Base-by-base conservation (phyloP, 2,888 invertebrate species). In the Cecidostiba fungosa region DNA sequence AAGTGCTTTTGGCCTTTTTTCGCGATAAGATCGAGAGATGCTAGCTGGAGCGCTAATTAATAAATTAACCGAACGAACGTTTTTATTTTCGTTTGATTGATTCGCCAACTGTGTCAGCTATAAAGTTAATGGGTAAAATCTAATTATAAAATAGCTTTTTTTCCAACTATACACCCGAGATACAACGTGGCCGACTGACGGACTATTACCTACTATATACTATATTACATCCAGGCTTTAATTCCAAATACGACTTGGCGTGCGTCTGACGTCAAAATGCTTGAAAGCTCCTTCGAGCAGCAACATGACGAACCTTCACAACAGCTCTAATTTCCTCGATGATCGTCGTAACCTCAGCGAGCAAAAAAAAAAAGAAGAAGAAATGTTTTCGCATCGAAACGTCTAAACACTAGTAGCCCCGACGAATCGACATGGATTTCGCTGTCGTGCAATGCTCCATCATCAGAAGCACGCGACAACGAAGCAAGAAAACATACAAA, bases 31-130 rank as follows among this genome's bases (percentile, higher is more conserved):
- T 50, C 54, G 70, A 23, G 32, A 16, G 32, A 50, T 50, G n/a
- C n/a, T n/a, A n/a, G n/a, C n/a, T n/a, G 19, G n/a, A 12, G 6
- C 14, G 47, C n/a, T 80, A 47, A 72, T 72, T 72, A 43, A 72
- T 72, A 59, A 59, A 59, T 70, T 32, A 70, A 70, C n/a, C 39
- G n/a, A 10, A n/a, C n/a, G 39, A 23, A 10, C 23, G 3, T 70
- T 36, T 32, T 29, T 32, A 32, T 36, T 36, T 70, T 36, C 8
- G 0, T 70, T 36, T 6, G 70, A 70, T 70, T 39, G n/a, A 32
- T 70, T 70, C 39, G 70, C 36, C 5, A 70, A 70, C 32, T 70
- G 36, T 19, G 16, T 36, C 14, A 5, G 66, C 19, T 16, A 4
- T 19, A 29, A 12, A 26, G 62, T 19, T 10, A n/a, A 72, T 10